phyloP scores from a whole-genome alignment of 2,888 invertebrate genomes.

The Watsonalla binaria region DNA sequence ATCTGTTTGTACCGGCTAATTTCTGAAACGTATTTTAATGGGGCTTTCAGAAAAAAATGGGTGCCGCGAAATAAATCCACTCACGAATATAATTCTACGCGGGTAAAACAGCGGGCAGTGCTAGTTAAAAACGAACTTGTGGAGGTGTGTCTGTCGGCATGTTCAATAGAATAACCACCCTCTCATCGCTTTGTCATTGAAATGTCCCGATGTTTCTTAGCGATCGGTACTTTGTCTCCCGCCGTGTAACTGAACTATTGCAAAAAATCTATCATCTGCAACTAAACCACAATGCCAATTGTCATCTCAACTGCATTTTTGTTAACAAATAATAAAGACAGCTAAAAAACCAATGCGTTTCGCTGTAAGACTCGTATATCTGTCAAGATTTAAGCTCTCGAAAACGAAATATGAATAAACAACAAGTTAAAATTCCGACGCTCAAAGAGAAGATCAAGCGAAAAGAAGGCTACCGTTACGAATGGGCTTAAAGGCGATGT shows the following conservation, averaged over 20 bases:
- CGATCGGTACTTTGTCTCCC: conserved; percentile 29
- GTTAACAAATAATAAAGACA: conserved; percentile 8
- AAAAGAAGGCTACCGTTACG: conserved; percentile 72
- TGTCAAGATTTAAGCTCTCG: conserved; percentile 53
- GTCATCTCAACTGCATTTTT: not conserved
- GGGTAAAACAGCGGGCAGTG: no score
- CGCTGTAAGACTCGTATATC: conserved; percentile 40
- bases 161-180: conserved; percentile 25
- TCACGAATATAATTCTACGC: no score
- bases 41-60: no score
- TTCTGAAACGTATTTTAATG: no score
- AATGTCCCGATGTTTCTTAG: conserved; percentile 29
- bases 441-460: conserved; percentile 55
- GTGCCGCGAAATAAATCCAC: no score
- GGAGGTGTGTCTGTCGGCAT: conserved; percentile 30
- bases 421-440: conserved; percentile 58
- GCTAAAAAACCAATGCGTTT: conserved; percentile 19
- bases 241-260: conserved; percentile 29
- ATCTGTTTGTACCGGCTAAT: no score
- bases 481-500: conserved; percentile 68
- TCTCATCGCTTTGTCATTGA: conserved; percentile 43
- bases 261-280: conserved; percentile 27
- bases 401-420: conserved; percentile 47
- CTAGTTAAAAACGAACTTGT: not conserved
- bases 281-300: conserved; percentile 11